Percentiles rank a stretch among this genome's conserved stretches.
phyloP scores from a whole-genome alignment of 2,888 invertebrate species.

The Graphium colonna region DNA sequence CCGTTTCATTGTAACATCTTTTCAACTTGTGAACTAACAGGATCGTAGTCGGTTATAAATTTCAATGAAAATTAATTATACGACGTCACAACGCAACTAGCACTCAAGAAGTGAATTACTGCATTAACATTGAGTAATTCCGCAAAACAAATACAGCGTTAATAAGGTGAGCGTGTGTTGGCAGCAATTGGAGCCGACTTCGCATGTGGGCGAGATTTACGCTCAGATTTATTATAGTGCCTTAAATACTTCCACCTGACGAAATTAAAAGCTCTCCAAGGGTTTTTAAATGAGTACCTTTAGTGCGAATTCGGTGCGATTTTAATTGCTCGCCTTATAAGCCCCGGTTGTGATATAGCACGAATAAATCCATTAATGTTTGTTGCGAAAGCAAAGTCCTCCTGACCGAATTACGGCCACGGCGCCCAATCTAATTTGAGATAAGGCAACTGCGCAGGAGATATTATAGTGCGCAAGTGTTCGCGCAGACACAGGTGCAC shows the following conservation, averaged over 20 bases:
- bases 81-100: background rate
- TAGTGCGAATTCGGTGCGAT: too few relatives aligned
- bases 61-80: too few relatives aligned
- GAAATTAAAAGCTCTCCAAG: too few relatives aligned
- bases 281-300: too few relatives aligned
- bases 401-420: too few relatives aligned
- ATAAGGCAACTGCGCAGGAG: too few relatives aligned
- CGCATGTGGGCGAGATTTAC: slow-evolving; percentile 10
- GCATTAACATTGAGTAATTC: slow-evolving; percentile 1
- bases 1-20: too few relatives aligned
- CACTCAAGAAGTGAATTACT: background rate
- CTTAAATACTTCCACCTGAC: background rate
- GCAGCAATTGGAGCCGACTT: slow-evolving; percentile 13
- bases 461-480: too few relatives aligned
- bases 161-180: slow-evolving; percentile 16
- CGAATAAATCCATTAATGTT: background rate
- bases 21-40: too few relatives aligned
- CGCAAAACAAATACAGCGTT: slow-evolving; percentile 9
- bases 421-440: too few relatives aligned
- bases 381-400: slow-evolving; percentile 2
- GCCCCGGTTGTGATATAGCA: background rate
- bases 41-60: too few relatives aligned
- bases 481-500: too few relatives aligned
- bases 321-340: slow-evolving; percentile 2
- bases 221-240: slow-evolving; percentile 6